phyloP scores from a whole-genome alignment of 2,113 vertebrate species.

The Eudyptes chrysolophus region DNA sequence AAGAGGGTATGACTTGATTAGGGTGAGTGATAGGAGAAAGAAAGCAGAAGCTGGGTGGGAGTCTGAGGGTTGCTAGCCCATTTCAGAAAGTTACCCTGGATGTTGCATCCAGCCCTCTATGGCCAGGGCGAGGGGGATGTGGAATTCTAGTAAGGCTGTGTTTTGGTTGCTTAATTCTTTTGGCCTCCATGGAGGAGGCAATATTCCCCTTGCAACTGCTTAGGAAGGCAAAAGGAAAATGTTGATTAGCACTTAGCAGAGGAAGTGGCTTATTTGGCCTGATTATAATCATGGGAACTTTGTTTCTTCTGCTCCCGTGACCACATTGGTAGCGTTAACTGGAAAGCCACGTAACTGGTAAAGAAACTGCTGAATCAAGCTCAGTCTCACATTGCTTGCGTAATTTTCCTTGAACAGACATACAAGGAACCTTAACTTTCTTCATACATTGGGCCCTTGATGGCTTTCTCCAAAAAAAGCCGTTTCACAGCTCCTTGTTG shows the following conservation, averaged over 20 bases:
- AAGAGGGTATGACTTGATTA: not conserved
- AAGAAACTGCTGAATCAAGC: constrained; percentile 26
- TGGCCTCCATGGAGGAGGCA: not conserved
- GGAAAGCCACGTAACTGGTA: constrained; percentile 2
- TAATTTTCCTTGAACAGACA: not conserved
- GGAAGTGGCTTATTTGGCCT: constrained; percentile 55
- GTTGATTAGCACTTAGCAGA: constrained; percentile 43
- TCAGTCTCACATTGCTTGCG: not conserved
- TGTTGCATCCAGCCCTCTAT: not conserved
- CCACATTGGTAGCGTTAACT: not conserved
- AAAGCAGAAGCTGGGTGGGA: constrained; percentile 11
- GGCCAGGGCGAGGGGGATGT: accelerated
- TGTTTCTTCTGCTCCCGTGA: not conserved
- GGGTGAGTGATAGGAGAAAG: not conserved
- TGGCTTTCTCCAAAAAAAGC: not conserved
- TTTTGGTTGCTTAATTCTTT: constrained; percentile 5
- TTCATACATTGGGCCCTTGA: accelerated
- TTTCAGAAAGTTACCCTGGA: not conserved
- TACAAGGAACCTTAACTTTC: not conserved
- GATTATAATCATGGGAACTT: constrained; percentile 27
- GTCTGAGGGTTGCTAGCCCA: not conserved
- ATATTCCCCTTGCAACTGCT: constrained; percentile 11
- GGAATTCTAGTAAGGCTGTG: not conserved
- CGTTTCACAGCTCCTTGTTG: not conserved
- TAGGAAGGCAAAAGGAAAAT: constrained; percentile 40